Percentiles rank a stretch among this genome's conserved stretches.
phyloP scores from a whole-genome alignment of 2,888 invertebrate genomes.

The Diachrysia chrysitis region DNA sequence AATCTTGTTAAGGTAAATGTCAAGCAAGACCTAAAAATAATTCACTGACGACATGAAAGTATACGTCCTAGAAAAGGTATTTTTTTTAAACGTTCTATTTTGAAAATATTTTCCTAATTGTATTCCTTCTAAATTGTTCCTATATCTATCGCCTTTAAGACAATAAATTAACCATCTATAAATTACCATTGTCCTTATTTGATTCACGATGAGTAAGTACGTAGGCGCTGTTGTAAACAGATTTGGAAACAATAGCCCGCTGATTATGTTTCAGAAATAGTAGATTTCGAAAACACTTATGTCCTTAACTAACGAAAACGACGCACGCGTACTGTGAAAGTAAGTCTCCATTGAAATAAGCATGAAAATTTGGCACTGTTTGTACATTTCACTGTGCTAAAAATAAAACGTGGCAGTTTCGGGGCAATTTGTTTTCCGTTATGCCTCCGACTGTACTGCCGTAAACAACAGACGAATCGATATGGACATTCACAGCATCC shows the following conservation, averaged over 20 bases:
- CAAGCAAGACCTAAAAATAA: too few species aligned
- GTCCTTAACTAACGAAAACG: conserved; percentile 48
- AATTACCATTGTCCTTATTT: conserved; percentile 69
- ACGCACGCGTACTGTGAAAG: conserved; percentile 32
- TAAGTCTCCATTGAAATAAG: conserved; percentile 37
- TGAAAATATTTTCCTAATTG: too few species aligned
- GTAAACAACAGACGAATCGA: conserved; percentile 65
- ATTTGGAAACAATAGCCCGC: conserved; percentile 73
- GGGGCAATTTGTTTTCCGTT: conserved; percentile 41
- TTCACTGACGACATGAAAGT: too few species aligned
- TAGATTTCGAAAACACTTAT: conserved; percentile 61
- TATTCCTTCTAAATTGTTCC: too few species aligned
- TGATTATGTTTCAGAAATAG: conserved; percentile 63
- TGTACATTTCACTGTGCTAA: conserved; percentile 44
- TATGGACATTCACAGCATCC: conserved; percentile 64
- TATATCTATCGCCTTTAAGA: too few species aligned
- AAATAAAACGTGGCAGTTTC: conserved; percentile 47
- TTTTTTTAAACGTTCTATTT: too few species aligned
- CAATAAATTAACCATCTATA: conserved; percentile 70
- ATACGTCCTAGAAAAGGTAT: too few species aligned
- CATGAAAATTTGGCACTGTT: conserved; percentile 37
- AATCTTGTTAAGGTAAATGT: neutral
- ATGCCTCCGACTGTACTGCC: conserved; percentile 36
- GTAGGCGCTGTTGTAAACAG: conserved; percentile 71
- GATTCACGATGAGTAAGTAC: conserved; percentile 67